Conservation (phyloP, 2,113 vertebrate species). For the Machaerirhynchus nigripectus region DNA sequence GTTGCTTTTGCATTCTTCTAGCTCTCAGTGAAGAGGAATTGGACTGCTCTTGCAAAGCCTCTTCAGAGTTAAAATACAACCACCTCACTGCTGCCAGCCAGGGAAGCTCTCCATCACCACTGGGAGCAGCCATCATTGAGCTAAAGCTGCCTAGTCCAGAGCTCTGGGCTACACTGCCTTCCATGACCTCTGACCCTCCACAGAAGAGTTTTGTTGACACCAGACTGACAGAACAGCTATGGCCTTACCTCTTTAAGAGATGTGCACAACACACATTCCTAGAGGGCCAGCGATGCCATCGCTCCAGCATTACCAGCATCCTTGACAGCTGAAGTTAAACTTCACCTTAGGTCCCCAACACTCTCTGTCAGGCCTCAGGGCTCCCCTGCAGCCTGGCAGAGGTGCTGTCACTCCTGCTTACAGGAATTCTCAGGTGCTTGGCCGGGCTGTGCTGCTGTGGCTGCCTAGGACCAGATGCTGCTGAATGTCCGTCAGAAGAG, state of each 20-base stretch:
- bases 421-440: not conserved
- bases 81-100: not conserved
- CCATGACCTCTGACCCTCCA: not conserved
- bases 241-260: not conserved
- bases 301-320: not conserved
- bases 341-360: not conserved
- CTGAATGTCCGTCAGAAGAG: conserved; percentile 70
- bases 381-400: not conserved
- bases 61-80: not conserved
- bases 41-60: not conserved
- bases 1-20: not conserved
- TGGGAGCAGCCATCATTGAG: not conserved
- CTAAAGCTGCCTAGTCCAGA: not conserved
- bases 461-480: conserved; percentile 79
- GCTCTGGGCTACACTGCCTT: not conserved
- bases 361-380: conserved; percentile 23
- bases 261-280: fast-evolving
- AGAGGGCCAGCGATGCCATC: fast-evolving
- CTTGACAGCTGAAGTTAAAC: not conserved
- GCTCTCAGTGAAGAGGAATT: not conserved
- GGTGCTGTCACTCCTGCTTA: not conserved
- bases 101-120: not conserved
- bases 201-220: not conserved
- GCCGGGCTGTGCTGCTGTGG: conserved; percentile 70
- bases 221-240: not conserved